Percentiles rank a stretch among this genome's conserved stretches.
phyloP scores from a whole-genome alignment of 2,888 invertebrate species.

The Stenotaenia linearis region DNA sequence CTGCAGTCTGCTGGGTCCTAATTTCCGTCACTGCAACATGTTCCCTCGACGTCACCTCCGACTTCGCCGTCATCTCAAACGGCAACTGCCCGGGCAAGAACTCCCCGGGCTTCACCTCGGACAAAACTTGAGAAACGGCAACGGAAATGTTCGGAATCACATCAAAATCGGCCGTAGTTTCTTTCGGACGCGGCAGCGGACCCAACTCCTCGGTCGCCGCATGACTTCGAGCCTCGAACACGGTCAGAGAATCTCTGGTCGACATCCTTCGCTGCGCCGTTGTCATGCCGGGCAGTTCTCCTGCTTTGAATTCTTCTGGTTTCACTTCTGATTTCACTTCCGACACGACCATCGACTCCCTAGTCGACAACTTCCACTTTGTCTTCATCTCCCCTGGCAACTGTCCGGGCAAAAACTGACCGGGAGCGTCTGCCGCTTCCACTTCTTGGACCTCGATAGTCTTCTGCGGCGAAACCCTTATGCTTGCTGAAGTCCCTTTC shows the following conservation, averaged over 20 bases:
- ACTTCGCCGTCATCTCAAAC: conserved; percentile 17
- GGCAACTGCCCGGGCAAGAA: conserved; percentile 36
- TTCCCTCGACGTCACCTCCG: neutral
- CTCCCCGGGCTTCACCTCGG: conserved; percentile 35
- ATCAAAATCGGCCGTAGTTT: conserved; percentile 35
- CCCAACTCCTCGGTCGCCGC: conserved; percentile 35
- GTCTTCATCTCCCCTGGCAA: conserved; percentile 30
- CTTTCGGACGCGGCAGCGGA: conserved; percentile 31
- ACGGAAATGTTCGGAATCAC: conserved; percentile 36
- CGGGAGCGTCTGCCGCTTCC: no score
- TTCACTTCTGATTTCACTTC: conserved; percentile 30
- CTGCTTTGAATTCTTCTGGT: conserved; percentile 27
- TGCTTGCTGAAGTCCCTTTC: conserved; percentile 50
- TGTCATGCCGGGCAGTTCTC: conserved; percentile 29
- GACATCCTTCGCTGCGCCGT: conserved; percentile 35
- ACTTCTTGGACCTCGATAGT: conserved; percentile 58
- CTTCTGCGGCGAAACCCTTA: conserved; percentile 52
- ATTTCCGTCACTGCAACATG: conserved; percentile 33
- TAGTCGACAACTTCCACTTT: conserved; percentile 26
- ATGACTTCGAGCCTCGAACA: conserved; percentile 37
- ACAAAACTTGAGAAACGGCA: conserved; percentile 35
- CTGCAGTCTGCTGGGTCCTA: conserved; percentile 46
- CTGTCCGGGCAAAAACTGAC: conserved; percentile 48
- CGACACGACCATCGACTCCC: conserved; percentile 31
- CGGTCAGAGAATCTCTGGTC: conserved; percentile 36